Evolutionary conservation across 2,113 vertebrate species (phyloP).

Genomic region (Pleuronectes platessa): DNA sequence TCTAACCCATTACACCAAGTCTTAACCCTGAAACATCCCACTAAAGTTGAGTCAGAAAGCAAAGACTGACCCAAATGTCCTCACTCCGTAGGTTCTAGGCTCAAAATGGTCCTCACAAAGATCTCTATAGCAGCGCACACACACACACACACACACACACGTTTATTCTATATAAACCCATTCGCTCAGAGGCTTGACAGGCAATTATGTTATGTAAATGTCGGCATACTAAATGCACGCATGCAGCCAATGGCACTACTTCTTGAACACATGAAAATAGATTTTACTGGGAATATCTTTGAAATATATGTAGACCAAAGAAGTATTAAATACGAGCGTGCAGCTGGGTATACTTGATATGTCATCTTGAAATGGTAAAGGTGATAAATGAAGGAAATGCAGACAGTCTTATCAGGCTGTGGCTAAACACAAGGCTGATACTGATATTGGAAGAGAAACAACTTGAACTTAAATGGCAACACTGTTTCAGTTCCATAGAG

Average conservation of each 20-base stretch:
- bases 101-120: too few species aligned
- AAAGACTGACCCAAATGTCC: too few species aligned
- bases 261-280: neutral
- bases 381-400: constrained; percentile 39
- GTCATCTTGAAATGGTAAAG: constrained; percentile 20
- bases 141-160: neutral
- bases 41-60: too few species aligned
- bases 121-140: too few species aligned
- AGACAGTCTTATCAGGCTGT: constrained; percentile 3
- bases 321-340: neutral
- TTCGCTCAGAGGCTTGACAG: constrained; percentile 30
- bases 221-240: constrained; percentile 13
- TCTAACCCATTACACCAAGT: too few species aligned
- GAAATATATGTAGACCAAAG: neutral
- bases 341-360: neutral
- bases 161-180: constrained; percentile 22
- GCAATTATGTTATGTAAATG: constrained; percentile 44
- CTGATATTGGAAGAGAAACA: constrained; percentile 19
- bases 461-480: constrained; percentile 1
- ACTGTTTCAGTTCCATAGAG: constrained; percentile 20
- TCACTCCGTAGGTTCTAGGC: too few species aligned
- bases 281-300: constrained; percentile 17
- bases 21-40: too few species aligned
- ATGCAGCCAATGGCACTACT: constrained; percentile 5
- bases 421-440: constrained; percentile 1